Percentiles rank a stretch among this genome's conserved stretches.
Evolutionary conservation across 2,888 invertebrate species (phyloP).

Genomic region (Loripinus fragilis): DNA sequence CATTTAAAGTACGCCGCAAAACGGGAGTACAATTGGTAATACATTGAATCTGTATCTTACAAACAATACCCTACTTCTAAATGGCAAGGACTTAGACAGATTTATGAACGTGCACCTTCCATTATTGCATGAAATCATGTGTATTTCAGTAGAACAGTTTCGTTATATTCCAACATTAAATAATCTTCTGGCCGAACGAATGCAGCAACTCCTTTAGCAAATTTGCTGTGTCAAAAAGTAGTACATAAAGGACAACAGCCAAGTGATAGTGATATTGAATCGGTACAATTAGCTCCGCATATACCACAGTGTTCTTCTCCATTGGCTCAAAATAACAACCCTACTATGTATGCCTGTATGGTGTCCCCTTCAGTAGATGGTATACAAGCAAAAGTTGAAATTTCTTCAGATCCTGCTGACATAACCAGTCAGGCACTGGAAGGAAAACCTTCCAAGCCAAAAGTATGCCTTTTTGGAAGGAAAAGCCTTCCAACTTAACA

Average conservation of each 20-base stretch:
- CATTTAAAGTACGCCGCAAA: neutral
- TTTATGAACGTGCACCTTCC: neutral
- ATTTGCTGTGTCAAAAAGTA: neutral
- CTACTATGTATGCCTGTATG: no score
- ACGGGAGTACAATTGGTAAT: neutral
- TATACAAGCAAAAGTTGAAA: neutral
- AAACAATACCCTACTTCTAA: neutral
- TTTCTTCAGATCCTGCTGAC: neutral
- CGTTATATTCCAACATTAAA: neutral
- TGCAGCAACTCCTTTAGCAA: neutral
- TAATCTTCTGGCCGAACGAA: neutral
- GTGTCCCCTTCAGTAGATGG: neutral
- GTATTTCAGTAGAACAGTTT: neutral
- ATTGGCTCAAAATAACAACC: neutral
- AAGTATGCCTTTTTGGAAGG: no score
- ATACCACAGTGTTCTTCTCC: neutral
- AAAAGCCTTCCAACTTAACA: no score
- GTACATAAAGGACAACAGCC: neutral
- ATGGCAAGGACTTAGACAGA: neutral
- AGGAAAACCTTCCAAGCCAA: no score
- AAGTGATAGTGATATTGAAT: neutral
- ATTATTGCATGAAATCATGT: neutral
- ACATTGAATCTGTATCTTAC: neutral
- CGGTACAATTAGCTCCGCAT: neutral
- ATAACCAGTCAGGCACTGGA: no score